These are phyloP conservation scores for Pogonocherus hispidulus DNA, from an alignment of 2,888 invertebrate genomes.

Conservation along the genomic window DNA sequence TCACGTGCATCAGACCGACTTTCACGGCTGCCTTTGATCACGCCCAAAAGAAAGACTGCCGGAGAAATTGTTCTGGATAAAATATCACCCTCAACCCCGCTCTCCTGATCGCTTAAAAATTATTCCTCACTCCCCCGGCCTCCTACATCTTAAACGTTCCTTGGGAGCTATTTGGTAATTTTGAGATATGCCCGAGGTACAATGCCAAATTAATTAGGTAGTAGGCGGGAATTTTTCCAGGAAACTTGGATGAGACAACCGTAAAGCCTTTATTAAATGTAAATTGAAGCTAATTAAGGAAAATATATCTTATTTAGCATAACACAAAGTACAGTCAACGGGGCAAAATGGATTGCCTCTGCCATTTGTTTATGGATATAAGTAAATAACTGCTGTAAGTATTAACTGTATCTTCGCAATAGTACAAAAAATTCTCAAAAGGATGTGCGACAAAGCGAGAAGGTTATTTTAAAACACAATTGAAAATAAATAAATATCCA, in stretches of 20 bases:
- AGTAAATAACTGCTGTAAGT: too few species aligned
- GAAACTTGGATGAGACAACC: not conserved
- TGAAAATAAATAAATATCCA: too few species aligned
- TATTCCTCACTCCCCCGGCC: conserved; percentile 5
- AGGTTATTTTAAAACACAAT: too few species aligned
- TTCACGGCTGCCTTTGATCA: conserved; percentile 22
- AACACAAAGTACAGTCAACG: too few species aligned
- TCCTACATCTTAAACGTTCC: conserved; percentile 7
- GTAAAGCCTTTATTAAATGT: not conserved
- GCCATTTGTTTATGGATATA: too few species aligned
- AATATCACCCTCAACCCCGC: conserved; percentile 13
- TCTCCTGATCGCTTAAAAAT: conserved; percentile 25
- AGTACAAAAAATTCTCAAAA: too few species aligned
- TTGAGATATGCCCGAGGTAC: not conserved
- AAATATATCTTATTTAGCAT: too few species aligned
- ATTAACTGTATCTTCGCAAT: too few species aligned
- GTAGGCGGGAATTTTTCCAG: not conserved
- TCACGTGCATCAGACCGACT: conserved; percentile 28
- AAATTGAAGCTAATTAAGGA: not conserved
- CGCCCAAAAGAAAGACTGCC: conserved; percentile 18
- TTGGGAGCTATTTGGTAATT: not conserved
- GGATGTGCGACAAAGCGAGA: too few species aligned
- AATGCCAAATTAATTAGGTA: not conserved
- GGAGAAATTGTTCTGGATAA: conserved; percentile 17
- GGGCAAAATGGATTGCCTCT: too few species aligned